phyloP scores from a whole-genome alignment of 1,140 invertebrate species.

The Ylistrum balloti region DNA sequence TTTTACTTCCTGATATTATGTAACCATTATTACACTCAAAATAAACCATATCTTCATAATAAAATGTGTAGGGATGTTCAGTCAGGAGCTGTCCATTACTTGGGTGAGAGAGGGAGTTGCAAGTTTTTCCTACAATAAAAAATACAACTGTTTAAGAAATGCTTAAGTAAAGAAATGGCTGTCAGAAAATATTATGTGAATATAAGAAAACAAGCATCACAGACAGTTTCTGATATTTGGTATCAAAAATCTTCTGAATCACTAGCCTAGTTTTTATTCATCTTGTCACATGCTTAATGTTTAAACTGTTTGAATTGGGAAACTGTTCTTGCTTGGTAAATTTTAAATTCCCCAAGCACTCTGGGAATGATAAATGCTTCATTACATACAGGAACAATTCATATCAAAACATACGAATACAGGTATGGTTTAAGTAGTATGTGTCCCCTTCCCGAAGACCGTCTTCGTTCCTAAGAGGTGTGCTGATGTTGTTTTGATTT shows the following conservation, averaged over 20 bases:
- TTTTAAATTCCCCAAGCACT: too few species aligned
- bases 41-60: conserved; percentile 58
- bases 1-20: not conserved
- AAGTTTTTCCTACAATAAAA: conserved; percentile 53
- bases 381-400: not conserved
- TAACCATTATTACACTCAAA: conserved; percentile 62
- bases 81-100: conserved; percentile 61
- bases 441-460: conserved; percentile 94
- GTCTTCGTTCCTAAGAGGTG: conserved; percentile 92
- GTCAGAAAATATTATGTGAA: too few species aligned
- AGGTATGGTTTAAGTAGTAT: conserved; percentile 96
- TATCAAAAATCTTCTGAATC: too few species aligned
- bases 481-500: conserved; percentile 93
- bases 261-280: too few species aligned
- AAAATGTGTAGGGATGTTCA: conserved; percentile 48
- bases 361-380: too few species aligned
- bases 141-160: too few species aligned
- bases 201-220: too few species aligned
- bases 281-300: too few species aligned
- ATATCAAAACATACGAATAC: conserved; percentile 86
- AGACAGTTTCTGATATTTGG: too few species aligned
- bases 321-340: too few species aligned
- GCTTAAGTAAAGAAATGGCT: too few species aligned
- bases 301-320: too few species aligned
- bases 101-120: conserved; percentile 44